Base-by-base conservation (phyloP, 2,888 invertebrate species). In the Netelia fuscicornis region DNA sequence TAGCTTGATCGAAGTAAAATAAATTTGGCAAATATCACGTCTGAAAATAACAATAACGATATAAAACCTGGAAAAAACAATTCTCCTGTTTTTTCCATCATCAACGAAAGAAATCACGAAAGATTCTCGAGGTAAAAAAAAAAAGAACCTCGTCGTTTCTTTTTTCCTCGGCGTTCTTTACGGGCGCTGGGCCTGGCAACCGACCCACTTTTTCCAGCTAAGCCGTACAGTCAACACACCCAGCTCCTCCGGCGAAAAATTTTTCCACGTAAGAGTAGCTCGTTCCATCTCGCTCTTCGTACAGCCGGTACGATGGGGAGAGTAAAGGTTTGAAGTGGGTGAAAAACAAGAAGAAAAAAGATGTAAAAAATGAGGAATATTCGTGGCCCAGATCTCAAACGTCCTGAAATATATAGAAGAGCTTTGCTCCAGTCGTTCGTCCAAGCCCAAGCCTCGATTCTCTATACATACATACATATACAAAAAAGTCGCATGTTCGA, bases 351-450 rank as follows among this genome's bases (percentile, higher is more conserved):
- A 54, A 71, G 64, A 62, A 58, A 70, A 60, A 48, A 67, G 30
- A 60, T 56, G 60, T 62, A 68, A 60, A 60, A 68, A 72, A 48
- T 42, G 81, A 68, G 62, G 60, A 54, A 67, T 74, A 74, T 81
- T 72, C 71, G 76, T 77, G 84, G 76, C 84, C 84, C 81, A 84
- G 60, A 81, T 84, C 9, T 56, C 64, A 68, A 72, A 79, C 44
- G 75, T 20, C 30, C 67, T 76, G 72, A 72, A 77, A 81, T 77
- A 78, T 84, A 77, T 67, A 81, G 64, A 42, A 64, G 68, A 5
- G 58, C 77, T 74, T 77, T 72, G 65, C 67, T 67, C 56, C 60
- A 20, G 77, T 67, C 56, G 56, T 81, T 54, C 25, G 62, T 68
- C 72, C 54, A 74, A 74, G 25, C 52, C 58, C 60, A 20, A 9